phyloP scores from a whole-genome alignment of 2,113 vertebrate genomes.

The Hemicordylus capensis region DNA sequence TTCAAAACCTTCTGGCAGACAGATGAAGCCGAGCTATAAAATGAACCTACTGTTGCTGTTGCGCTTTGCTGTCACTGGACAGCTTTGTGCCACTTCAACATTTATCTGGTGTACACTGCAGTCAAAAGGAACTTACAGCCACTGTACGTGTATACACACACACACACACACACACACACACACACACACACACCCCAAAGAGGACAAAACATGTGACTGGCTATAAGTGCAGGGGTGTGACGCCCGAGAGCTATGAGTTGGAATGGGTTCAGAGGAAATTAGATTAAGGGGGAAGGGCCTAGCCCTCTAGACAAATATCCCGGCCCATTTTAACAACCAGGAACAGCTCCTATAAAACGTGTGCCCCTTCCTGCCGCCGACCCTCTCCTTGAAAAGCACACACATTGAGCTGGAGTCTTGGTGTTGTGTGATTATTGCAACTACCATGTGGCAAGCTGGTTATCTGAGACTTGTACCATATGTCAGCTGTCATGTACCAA shows the following conservation, averaged over 20 bases:
- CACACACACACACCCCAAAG: background rate
- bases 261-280: conserved; percentile 12
- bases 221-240: conserved; percentile 4
- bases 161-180: too few species aligned
- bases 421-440: background rate
- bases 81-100: background rate
- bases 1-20: background rate
- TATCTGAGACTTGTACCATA: background rate
- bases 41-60: background rate
- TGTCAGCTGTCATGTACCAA: background rate
- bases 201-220: background rate
- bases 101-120: background rate
- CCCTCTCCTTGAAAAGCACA: background rate
- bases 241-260: background rate
- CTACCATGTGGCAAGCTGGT: background rate
- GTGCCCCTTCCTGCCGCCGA: too few species aligned
- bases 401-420: background rate
- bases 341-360: background rate
- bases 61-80: background rate
- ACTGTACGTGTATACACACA: too few species aligned
- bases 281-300: background rate
- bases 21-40: background rate
- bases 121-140: background rate
- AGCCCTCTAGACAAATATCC: conserved; percentile 35
- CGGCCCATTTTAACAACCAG: background rate